Conservation (phyloP, 2,113 vertebrate species). For the Sceloporus tristichus region DNA sequence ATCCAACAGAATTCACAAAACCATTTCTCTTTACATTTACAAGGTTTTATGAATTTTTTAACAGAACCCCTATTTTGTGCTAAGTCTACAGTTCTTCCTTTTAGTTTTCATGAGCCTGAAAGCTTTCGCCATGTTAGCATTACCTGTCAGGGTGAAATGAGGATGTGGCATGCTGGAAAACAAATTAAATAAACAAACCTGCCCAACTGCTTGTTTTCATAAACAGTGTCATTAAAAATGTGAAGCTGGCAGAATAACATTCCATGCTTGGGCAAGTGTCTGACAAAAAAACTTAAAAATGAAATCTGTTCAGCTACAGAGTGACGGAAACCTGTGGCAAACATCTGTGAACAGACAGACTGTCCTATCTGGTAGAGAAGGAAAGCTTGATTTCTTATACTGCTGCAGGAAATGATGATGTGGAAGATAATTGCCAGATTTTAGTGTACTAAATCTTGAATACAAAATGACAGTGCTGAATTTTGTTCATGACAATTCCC, state of each 20-base stretch:
- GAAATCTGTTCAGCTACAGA: neutral
- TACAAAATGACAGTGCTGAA: neutral
- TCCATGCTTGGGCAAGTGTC: neutral
- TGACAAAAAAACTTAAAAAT: neutral
- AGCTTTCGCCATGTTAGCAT: neutral
- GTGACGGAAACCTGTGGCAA: neutral
- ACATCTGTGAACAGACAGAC: neutral
- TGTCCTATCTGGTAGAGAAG: neutral
- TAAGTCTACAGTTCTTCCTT: neutral
- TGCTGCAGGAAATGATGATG: neutral
- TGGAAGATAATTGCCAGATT: neutral
- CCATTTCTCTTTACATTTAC: neutral
- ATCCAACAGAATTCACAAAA: neutral
- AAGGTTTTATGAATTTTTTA: neutral
- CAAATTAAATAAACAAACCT: neutral
- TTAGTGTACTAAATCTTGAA: neutral
- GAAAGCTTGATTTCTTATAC: neutral
- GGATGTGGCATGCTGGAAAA: neutral
- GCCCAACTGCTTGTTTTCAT: conserved; percentile 16
- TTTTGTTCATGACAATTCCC: neutral
- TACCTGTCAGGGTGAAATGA: neutral
- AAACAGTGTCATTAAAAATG: neutral
- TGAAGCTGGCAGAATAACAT: neutral
- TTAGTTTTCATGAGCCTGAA: neutral
- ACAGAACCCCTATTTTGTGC: neutral